A percentile compares a stretch with the other conserved stretches of the same genome.
Conservation (phyloP, 2,113 vertebrate species). For the Petromus typicus region DNA sequence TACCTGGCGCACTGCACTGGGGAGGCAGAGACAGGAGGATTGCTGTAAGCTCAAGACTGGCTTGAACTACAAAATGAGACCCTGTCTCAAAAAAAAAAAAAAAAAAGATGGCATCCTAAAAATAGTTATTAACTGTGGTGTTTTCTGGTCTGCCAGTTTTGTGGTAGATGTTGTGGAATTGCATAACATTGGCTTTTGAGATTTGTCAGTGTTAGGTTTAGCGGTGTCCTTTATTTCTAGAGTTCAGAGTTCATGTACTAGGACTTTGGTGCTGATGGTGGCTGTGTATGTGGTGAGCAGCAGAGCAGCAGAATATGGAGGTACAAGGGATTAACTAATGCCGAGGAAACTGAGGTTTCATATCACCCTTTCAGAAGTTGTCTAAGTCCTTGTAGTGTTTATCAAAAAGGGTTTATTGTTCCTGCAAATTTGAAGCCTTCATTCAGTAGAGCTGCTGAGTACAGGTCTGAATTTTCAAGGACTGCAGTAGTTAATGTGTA, state of each 20-base stretch:
- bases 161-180: conserved; percentile 39
- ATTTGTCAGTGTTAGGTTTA: conserved; percentile 42
- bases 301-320: conserved; percentile 45
- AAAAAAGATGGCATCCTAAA: conserved; percentile 51
- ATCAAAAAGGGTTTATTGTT: conserved; percentile 17
- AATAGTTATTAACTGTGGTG: conserved; percentile 42
- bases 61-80: no score
- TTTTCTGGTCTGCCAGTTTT: conserved; percentile 24
- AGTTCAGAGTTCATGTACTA: conserved; percentile 8
- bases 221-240: conserved; percentile 49
- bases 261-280: not conserved
- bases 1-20: no score
- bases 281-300: not conserved
- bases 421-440: conserved; percentile 51
- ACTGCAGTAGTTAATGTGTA: not conserved
- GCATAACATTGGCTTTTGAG: conserved; percentile 40
- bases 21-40: no score
- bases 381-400: conserved; percentile 23
- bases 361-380: conserved; percentile 27
- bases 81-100: no score
- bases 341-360: not conserved
- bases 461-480: conserved; percentile 21
- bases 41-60: no score
- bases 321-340: conserved; percentile 2
- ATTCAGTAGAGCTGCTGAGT: not conserved